Conservation (phyloP, 2,797 vertebrate species). For the Lacerta bilineata region DNA sequence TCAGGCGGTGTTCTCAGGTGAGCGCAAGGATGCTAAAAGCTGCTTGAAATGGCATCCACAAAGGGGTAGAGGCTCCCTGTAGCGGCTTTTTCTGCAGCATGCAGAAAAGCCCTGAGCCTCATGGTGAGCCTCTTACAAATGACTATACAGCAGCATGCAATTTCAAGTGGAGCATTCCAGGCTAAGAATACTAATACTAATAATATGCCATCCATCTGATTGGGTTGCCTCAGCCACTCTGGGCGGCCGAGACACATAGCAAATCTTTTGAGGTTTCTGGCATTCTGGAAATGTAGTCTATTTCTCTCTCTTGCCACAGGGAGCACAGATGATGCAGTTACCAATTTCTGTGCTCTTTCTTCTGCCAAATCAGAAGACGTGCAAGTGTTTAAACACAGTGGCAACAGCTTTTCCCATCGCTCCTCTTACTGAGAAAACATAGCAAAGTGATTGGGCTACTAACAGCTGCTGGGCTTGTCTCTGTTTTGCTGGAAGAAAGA, state of each 20-base stretch:
- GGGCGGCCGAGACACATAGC: not conserved
- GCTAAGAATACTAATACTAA: not conserved
- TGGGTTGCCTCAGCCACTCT: too few species aligned
- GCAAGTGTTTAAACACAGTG: not conserved
- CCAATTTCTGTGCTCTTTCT: not conserved
- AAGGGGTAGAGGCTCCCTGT: too few species aligned
- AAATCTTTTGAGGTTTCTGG: not conserved
- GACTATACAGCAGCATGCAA: not conserved
- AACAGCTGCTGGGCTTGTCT: not conserved
- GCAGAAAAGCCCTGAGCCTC: not conserved
- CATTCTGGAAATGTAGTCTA: not conserved
- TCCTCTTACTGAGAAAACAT: not conserved
- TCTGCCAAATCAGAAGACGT: constrained; percentile 9
- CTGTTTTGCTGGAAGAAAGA: not conserved
- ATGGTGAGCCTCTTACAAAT: not conserved
- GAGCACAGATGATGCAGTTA: not conserved
- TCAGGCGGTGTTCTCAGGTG: constrained; percentile 96
- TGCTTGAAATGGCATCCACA: not conserved
- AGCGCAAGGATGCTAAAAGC: not conserved
- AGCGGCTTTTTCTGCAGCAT: too few species aligned
- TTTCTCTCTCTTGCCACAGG: not conserved
- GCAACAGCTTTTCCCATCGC: not conserved
- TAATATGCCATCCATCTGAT: too few species aligned
- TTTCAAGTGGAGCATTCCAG: not conserved
- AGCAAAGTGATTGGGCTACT: not conserved